Evolutionary conservation across 2,113 vertebrate species (phyloP).

Genomic region (Colistium nudipinnis): DNA sequence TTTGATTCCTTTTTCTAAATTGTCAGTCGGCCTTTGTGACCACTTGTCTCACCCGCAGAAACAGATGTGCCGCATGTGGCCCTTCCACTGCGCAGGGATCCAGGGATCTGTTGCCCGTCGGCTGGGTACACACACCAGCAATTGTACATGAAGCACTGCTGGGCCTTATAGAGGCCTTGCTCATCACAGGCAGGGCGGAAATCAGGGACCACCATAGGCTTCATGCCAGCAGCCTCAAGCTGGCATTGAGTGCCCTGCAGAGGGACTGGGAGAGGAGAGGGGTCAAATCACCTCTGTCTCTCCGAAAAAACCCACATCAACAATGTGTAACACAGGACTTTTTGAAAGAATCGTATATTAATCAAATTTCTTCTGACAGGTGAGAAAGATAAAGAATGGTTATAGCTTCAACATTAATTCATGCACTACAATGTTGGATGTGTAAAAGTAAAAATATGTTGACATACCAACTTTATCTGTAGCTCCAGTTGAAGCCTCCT

Average conservation of each 20-base stretch:
- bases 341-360: too few species aligned
- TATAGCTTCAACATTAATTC: too few species aligned
- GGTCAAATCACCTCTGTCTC: background rate
- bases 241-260: slow-evolving; percentile 44
- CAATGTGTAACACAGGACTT: too few species aligned
- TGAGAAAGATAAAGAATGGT: background rate
- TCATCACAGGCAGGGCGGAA: slow-evolving; percentile 50
- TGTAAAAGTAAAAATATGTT: background rate
- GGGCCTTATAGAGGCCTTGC: slow-evolving; percentile 34
- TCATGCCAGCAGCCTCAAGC: slow-evolving; percentile 27
- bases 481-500: slow-evolving; percentile 26
- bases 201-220: background rate
- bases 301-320: background rate
- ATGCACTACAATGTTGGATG: too few species aligned
- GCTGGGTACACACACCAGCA: slow-evolving; percentile 69
- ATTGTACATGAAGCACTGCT: background rate
- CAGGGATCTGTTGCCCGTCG: slow-evolving; percentile 5
- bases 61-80: background rate
- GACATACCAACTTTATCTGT: slow-evolving; percentile 33
- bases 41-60: slow-evolving; percentile 20
- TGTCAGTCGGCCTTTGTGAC: background rate
- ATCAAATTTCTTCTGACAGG: too few species aligned
- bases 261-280: slow-evolving; percentile 11
- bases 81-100: rapidly evolving
- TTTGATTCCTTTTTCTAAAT: background rate